Evolutionary conservation across 1,140 invertebrate species (phyloP).

Genomic region (Anagrus nilaparvatae): DNA sequence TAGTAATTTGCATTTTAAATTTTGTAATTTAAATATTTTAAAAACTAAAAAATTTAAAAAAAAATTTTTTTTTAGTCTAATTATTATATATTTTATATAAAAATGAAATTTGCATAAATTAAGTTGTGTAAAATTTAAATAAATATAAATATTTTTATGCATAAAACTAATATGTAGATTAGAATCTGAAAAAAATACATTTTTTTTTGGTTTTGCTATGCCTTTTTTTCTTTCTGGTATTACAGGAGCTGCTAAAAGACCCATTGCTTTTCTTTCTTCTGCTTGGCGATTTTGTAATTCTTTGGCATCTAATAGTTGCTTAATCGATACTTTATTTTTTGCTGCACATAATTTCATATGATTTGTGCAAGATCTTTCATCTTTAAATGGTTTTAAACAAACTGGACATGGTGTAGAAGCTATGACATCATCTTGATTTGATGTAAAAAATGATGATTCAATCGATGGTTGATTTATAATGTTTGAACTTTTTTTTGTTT

Average conservation of each 20-base stretch:
- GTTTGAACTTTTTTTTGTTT: constrained; percentile 6
- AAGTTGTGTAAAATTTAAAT: constrained; percentile 5
- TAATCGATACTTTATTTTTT: constrained; percentile 38
- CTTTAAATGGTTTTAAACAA: constrained; percentile 36
- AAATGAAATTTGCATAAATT: neutral
- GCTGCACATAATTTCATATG: constrained; percentile 42
- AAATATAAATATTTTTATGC: no score
- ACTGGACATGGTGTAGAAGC: constrained; percentile 34
- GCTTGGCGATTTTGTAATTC: constrained; percentile 40
- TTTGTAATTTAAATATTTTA: constrained; percentile 6
- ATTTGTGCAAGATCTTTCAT: constrained; percentile 21
- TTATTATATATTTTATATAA: constrained; percentile 5
- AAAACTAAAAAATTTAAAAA: constrained; percentile 8
- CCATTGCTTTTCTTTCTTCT: constrained; percentile 38
- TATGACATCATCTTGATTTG: constrained; percentile 13
- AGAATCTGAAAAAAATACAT: constrained; percentile 21
- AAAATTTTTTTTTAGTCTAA: constrained; percentile 2
- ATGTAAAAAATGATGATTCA: constrained; percentile 31
- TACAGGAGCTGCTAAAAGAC: constrained; percentile 32
- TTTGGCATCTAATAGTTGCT: constrained; percentile 37
- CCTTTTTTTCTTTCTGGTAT: constrained; percentile 25
- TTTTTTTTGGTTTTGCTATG: constrained; percentile 18
- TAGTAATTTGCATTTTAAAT: constrained; percentile 2
- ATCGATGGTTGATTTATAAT: constrained; percentile 20
- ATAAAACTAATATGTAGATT: no score